Evolutionary conservation across 2,797 vertebrate species (phyloP).

Genomic region (Sebastes kiyomatsui): DNA sequence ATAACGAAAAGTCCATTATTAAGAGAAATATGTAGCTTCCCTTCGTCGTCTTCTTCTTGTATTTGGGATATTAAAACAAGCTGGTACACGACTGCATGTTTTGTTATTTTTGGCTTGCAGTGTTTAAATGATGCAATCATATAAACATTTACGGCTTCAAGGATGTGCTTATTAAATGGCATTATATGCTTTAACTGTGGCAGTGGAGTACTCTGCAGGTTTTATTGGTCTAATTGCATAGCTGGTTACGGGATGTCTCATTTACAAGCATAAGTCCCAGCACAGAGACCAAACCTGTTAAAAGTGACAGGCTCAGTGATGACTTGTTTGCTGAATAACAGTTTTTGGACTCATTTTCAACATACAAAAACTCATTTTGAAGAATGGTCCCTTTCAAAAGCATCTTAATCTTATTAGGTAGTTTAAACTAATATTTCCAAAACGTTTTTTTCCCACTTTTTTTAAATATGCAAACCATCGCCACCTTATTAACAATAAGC

Average conservation of each 20-base stretch:
- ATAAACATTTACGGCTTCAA: constrained; percentile 68
- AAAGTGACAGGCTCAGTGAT: background rate
- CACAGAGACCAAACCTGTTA: constrained; percentile 30
- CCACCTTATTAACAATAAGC: too few relatives aligned
- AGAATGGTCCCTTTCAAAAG: background rate
- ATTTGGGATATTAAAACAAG: constrained; percentile 29
- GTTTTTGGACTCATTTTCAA: background rate
- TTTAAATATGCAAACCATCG: too few relatives aligned
- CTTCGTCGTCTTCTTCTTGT: background rate
- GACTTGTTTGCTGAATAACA: background rate
- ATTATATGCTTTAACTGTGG: constrained; percentile 66
- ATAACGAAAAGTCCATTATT: constrained; percentile 1
- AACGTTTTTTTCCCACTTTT: too few relatives aligned
- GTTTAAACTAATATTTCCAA: too few relatives aligned
- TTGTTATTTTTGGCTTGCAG: constrained; percentile 7
- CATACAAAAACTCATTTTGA: background rate
- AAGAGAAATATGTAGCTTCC: background rate
- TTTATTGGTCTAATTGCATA: constrained; percentile 71
- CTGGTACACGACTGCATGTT: constrained; percentile 29
- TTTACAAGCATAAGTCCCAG: constrained; percentile 64
- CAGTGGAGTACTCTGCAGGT: constrained; percentile 47
- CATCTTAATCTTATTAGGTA: background rate
- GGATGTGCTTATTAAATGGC: constrained; percentile 66
- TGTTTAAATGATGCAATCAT: constrained; percentile 48
- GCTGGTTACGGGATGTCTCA: constrained; percentile 55